These are phyloP conservation scores for Corbicula japonica DNA, from an alignment of 2,888 invertebrate genomes.

Conservation along the genomic window DNA sequence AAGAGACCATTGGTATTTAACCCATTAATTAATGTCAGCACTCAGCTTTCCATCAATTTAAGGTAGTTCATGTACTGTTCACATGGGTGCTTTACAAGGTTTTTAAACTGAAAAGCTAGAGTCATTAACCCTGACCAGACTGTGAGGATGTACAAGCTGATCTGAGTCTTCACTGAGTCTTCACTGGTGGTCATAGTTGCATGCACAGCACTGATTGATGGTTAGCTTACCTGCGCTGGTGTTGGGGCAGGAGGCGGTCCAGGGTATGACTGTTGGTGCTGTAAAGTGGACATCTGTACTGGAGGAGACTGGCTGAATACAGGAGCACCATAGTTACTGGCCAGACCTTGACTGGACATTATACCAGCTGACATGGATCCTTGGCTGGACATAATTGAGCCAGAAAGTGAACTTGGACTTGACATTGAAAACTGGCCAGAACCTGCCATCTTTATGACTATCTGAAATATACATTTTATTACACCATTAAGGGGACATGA, in stretches of 20 bases:
- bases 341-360: too few relatives aligned
- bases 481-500: too few relatives aligned
- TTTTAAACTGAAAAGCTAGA: not conserved
- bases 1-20: too few relatives aligned
- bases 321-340: slow-evolving; percentile 23
- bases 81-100: not conserved
- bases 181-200: not conserved
- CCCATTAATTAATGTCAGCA: too few relatives aligned
- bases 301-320: slow-evolving; percentile 6
- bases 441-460: slow-evolving; percentile 49
- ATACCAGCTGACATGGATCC: too few relatives aligned
- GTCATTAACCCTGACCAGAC: not conserved
- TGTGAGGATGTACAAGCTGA: not conserved
- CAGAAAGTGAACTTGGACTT: slow-evolving; percentile 26
- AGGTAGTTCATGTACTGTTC: not conserved
- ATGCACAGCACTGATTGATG: slow-evolving; percentile 6
- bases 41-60: too few relatives aligned
- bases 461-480: too few relatives aligned
- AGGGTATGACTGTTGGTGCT: slow-evolving; percentile 52
- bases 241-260: slow-evolving; percentile 23
- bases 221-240: slow-evolving; percentile 8
- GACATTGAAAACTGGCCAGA: slow-evolving; percentile 52
- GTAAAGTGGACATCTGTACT: slow-evolving; percentile 17
- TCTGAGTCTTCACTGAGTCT: not conserved
- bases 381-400: slow-evolving; percentile 16